Evolutionary conservation across 2,888 invertebrate genomes (phyloP).

Genomic region (Dicycla oo): DNA sequence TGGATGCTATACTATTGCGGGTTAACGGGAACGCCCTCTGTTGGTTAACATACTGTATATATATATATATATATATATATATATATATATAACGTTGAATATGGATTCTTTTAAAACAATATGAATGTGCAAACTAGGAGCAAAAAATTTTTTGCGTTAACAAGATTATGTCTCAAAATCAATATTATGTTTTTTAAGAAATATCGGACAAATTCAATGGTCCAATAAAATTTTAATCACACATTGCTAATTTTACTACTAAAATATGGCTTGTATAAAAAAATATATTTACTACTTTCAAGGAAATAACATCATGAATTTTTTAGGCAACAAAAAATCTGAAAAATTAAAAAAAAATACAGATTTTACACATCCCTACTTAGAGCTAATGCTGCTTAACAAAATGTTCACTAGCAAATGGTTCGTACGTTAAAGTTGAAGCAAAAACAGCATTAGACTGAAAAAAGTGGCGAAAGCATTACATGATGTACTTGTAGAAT

Average conservation of each 20-base stretch:
- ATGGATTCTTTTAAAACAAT: not conserved
- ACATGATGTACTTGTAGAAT: constrained; percentile 48
- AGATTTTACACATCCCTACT: constrained; percentile 62
- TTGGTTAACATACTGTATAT: too few relatives aligned
- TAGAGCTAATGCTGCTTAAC: constrained; percentile 82
- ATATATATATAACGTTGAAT: too few relatives aligned
- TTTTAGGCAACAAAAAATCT: not conserved
- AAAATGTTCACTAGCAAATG: constrained; percentile 78
- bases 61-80: too few relatives aligned
- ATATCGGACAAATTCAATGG: not conserved
- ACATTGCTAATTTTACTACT: not conserved
- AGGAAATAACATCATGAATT: not conserved
- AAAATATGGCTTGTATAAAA: too few relatives aligned
- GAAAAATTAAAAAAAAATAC: not conserved
- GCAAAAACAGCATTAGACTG: constrained; percentile 65
- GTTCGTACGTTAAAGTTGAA: constrained; percentile 70
- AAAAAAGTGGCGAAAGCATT: constrained; percentile 60
- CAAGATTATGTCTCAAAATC: not conserved
- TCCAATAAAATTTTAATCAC: not conserved
- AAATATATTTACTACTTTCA: not conserved
- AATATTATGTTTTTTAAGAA: not conserved
- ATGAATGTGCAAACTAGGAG: not conserved
- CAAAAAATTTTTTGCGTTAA: not conserved
- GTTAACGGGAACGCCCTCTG: too few relatives aligned
- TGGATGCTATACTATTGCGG: too few relatives aligned